These are phyloP conservation scores for Ostrea denselamellosa DNA, from an alignment of 1,140 invertebrate species.

Conservation along the genomic window DNA sequence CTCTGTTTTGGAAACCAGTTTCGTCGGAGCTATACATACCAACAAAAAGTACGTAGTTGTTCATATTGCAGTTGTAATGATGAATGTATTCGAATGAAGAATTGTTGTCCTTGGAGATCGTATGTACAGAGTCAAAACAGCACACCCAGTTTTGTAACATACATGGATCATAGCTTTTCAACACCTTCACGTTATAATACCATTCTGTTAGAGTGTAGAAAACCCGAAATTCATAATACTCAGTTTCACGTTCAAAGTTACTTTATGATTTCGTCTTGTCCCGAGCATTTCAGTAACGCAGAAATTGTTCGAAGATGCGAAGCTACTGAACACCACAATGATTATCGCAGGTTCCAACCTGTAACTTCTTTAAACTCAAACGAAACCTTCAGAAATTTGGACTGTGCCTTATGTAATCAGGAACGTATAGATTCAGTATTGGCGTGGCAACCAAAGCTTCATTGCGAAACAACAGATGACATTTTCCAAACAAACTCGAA, in stretches of 20 bases:
- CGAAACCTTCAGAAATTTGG: background rate
- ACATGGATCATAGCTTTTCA: background rate
- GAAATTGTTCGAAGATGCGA: background rate
- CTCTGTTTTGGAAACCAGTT: background rate
- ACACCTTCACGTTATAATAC: background rate
- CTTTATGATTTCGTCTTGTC: background rate
- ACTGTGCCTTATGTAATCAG: background rate
- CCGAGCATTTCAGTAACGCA: background rate
- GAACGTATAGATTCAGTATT: background rate
- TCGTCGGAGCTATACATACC: background rate
- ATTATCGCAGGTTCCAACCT: background rate
- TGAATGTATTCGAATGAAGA: background rate
- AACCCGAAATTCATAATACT: background rate
- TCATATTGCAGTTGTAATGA: background rate
- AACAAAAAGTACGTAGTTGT: background rate
- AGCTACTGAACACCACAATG: background rate
- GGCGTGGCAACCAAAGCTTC: background rate
- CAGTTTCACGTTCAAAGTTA: background rate
- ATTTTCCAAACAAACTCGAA: background rate
- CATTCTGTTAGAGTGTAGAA: background rate
- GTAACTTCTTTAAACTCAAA: background rate
- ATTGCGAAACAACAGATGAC: background rate
- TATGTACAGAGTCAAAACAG: background rate
- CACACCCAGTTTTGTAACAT: background rate
- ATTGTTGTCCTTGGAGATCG: conserved; percentile 10